phyloP scores from a whole-genome alignment of 2,797 vertebrate species.

The Spondyliosoma cantharus region DNA sequence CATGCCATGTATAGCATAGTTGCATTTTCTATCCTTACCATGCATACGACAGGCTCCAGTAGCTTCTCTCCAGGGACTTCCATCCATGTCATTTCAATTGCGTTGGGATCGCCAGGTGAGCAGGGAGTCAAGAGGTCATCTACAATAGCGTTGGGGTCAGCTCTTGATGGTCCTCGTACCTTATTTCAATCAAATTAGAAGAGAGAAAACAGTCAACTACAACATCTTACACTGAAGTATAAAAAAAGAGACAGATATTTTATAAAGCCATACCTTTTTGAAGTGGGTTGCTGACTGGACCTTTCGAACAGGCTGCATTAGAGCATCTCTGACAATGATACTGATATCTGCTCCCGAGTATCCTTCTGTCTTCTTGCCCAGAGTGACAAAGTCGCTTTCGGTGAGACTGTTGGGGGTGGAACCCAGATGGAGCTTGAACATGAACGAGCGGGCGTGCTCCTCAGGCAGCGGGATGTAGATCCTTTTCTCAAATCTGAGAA shows the following conservation, averaged over 20 bases:
- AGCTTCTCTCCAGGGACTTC: slow-evolving; percentile 95
- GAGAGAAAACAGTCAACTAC: background rate
- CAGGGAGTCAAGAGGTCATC: slow-evolving; percentile 95
- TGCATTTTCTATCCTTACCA: slow-evolving; percentile 83
- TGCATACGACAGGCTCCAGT: slow-evolving; percentile 91
- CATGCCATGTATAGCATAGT: background rate
- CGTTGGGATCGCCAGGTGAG: slow-evolving; percentile 93
- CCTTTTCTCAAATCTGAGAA: slow-evolving; percentile 96
- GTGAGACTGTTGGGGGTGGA: slow-evolving; percentile 87
- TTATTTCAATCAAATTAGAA: slow-evolving; percentile 55
- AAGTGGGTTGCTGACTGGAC: slow-evolving; percentile 99
- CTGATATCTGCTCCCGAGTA: slow-evolving; percentile 98
- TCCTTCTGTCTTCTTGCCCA: slow-evolving; percentile 92
- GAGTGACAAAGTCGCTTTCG: slow-evolving; percentile 89
- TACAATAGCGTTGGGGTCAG: slow-evolving; percentile 83
- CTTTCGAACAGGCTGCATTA: slow-evolving; percentile 98
- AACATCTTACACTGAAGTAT: background rate
- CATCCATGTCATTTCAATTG: slow-evolving; percentile 97
- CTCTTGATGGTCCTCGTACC: slow-evolving; percentile 89
- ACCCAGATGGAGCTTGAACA: slow-evolving; percentile 97
- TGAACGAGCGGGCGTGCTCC: slow-evolving; percentile 91
- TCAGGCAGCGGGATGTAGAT: slow-evolving; percentile 99
- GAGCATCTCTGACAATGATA: slow-evolving; percentile 94
- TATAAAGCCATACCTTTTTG: slow-evolving; percentile 86
- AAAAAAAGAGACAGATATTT: background rate